phyloP scores from a whole-genome alignment of 1,140 invertebrate genomes.

The Pseudomyrmex gracilis region DNA sequence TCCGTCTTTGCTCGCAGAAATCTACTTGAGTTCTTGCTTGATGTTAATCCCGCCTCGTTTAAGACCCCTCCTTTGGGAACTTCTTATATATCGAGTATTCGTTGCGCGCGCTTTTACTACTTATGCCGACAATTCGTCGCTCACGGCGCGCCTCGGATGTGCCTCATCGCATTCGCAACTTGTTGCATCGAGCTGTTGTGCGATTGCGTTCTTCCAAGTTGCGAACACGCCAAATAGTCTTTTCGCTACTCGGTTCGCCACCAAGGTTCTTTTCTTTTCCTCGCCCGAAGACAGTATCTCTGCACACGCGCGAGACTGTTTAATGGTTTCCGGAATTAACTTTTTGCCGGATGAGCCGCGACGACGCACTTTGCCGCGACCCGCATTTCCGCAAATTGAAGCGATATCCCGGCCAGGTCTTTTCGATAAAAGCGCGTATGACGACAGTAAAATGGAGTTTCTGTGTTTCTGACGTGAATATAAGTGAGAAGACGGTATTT shows the following conservation, averaged over 20 bases:
- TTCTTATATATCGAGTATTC: not conserved
- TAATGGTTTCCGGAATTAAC: not conserved
- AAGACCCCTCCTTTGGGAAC: not conserved
- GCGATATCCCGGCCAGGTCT: not conserved
- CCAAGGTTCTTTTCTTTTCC: conserved; percentile 3
- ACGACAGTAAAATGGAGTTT: not conserved
- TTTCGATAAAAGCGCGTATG: not conserved
- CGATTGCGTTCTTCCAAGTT: not conserved
- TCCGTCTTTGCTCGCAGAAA: not conserved
- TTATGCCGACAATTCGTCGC: conserved; percentile 1
- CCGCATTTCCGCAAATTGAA: conserved; percentile 6
- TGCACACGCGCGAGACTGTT: not conserved
- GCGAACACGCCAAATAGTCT: conserved; percentile 17
- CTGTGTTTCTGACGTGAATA: not conserved
- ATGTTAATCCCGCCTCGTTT: conserved; percentile 33
- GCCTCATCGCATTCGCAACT: conserved; percentile 59
- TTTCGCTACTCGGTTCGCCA: conserved; percentile 9
- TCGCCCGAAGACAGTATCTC: not conserved
- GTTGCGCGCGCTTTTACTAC: not conserved
- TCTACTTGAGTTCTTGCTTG: not conserved
- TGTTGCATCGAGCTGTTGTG: conserved; percentile 41
- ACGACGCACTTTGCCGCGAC: not conserved
- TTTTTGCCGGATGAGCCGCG: conserved; percentile 10
- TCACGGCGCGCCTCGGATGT: not conserved
- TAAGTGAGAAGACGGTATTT: no score